phyloP scores from a whole-genome alignment of 2,888 invertebrate genomes.

The Eumerus sabulonum region DNA sequence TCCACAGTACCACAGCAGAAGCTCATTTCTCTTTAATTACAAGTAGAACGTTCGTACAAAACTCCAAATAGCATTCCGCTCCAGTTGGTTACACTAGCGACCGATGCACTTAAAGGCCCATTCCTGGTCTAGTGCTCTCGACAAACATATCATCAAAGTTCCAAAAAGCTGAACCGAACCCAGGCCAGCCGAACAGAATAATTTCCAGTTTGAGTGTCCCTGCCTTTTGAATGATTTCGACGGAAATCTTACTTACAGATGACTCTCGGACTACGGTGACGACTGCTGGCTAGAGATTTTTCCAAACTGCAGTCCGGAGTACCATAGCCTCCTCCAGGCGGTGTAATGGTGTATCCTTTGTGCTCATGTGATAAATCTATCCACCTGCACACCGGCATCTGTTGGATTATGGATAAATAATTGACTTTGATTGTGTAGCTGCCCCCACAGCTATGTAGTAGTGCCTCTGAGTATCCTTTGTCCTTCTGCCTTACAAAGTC shows the following conservation, averaged over 20 bases:
- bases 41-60: no score
- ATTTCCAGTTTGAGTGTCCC: not conserved
- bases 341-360: not conserved
- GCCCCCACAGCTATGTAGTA: constrained; percentile 10
- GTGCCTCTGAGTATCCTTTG: constrained; percentile 13
- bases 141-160: no score
- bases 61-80: no score
- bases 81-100: no score
- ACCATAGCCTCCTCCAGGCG: constrained; percentile 10
- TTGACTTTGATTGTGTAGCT: constrained; percentile 44
- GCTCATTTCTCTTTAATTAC: no score
- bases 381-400: constrained; percentile 54
- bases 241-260: not conserved
- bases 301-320: constrained; percentile 9
- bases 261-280: not conserved
- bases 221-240: constrained; percentile 10
- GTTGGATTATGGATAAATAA: constrained; percentile 68
- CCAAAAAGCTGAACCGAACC: no score
- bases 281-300: constrained; percentile 46
- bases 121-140: no score
- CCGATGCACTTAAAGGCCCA: no score
- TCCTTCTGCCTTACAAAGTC: constrained; percentile 19
- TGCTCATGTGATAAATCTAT: constrained; percentile 54
- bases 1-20: no score
- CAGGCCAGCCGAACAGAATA: no score